These are phyloP conservation scores for Petrocephalus zakoni DNA, from an alignment of 2,113 vertebrate species.

Conservation along the genomic window DNA sequence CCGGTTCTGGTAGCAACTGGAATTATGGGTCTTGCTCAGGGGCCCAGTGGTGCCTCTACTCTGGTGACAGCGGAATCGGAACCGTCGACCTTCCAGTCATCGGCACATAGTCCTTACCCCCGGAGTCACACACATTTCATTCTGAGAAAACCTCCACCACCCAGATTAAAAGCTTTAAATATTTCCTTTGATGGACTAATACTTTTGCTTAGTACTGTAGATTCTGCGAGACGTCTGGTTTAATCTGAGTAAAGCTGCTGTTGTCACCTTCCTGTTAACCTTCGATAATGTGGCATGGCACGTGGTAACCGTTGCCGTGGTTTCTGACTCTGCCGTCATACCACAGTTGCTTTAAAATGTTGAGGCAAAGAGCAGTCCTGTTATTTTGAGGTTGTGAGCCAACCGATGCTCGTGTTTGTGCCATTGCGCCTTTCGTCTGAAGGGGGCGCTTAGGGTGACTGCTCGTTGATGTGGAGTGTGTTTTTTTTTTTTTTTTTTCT, in stretches of 20 bases:
- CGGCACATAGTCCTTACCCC: not conserved
- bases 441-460: not conserved
- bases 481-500: not conserved
- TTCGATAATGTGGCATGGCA: too few species aligned
- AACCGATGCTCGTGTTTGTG: not conserved
- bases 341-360: not conserved
- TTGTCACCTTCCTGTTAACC: not conserved
- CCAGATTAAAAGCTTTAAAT: not conserved
- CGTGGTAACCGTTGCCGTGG: not conserved
- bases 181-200: not conserved
- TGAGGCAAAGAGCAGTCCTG: not conserved
- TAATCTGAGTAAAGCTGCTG: not conserved
- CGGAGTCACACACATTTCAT: not conserved
- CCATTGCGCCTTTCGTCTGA: not conserved
- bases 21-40: not conserved
- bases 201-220: not conserved
- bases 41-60: not conserved
- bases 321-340: not conserved
- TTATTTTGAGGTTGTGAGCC: not conserved
- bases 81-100: not conserved
- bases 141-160: not conserved
- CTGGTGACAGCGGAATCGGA: not conserved
- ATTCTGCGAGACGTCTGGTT: not conserved
- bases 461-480: not conserved
- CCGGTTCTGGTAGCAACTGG: not conserved